Base-by-base conservation (phyloP, 2,888 invertebrate genomes). In the Idaea biselata region DNA sequence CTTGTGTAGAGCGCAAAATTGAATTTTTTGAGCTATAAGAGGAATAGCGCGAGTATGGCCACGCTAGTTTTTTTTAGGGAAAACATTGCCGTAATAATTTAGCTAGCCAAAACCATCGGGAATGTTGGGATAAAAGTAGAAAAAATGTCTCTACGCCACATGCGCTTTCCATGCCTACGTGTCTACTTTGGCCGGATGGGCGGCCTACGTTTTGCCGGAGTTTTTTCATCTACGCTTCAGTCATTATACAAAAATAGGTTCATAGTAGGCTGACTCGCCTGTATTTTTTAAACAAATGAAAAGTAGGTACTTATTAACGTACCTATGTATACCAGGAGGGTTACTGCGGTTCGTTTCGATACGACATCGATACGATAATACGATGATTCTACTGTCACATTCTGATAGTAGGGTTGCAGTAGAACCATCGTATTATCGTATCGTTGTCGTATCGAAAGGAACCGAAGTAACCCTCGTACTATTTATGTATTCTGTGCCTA, bases 1-100 rank as follows among this genome's bases (percentile, higher is more conserved):
- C 66, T 74, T 64, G 71, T 66, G 71, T 72, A 74, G 69, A 61
- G 71, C 68, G 68, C 64, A 75, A 77, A 78, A 81, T 82, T 80
- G 78, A 80, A 79, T 80, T 80, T 82, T 81, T 79, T 79, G 81
- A 78, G 69, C 78, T 75, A 75, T 75, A 77, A 71, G 74, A 70
- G 63, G 68, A 76, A 72, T 77, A 79, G 78, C 77, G 76, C 73
- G 72, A 64, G 59, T 59, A 69, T 59, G 67, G 71, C 68, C 70
- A 64, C 69, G 71, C 71, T 74, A 77, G 77, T 76, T 79, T 79
- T 79, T 80, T 79, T 74, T n/a, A n/a, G 68, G 67, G 69, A 76
- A 80, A 79, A 81, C 80, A 79, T 78, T 73, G 77, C 74, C 68
- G 81, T 78, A 80, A 82, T 82, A 82, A 81, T 82, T 82, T 80